phyloP scores from a whole-genome alignment of 2,113 vertebrate species.

The Plectropomus leopardus region DNA sequence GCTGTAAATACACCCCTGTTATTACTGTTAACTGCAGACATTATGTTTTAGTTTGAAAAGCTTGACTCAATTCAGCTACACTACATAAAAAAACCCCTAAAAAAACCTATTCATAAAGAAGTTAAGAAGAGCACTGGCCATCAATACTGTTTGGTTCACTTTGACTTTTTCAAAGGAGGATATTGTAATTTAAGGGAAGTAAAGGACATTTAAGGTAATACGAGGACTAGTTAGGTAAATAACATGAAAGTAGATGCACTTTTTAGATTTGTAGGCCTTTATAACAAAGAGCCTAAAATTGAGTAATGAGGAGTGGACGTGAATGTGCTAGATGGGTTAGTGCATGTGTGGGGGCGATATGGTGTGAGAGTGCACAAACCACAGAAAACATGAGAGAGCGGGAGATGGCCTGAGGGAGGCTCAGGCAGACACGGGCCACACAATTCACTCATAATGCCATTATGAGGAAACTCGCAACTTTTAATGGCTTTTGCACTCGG shows the following conservation, averaged over 20 bases:
- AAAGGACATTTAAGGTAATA: conserved; percentile 2
- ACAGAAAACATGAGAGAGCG: conserved; percentile 29
- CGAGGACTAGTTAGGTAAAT: conserved; percentile 18
- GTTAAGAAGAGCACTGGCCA: neutral
- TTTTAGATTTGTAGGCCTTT: neutral
- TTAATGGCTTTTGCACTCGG: conserved; percentile 81
- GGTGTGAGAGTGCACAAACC: conserved; percentile 7
- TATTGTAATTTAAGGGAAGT: neutral
- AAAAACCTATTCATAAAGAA: neutral
- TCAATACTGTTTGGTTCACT: neutral
- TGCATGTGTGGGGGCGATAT: neutral
- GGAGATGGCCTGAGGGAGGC: conserved; percentile 47
- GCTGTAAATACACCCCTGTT: too few species aligned
- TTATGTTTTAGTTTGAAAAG: too few species aligned
- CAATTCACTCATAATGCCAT: conserved; percentile 72
- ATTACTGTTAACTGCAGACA: too few species aligned
- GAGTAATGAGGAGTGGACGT: neutral
- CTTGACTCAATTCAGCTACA: neutral
- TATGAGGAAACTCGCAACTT: conserved; percentile 76
- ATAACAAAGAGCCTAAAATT: neutral
- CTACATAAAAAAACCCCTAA: neutral
- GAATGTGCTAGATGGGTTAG: neutral
- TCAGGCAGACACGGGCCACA: conserved; percentile 36
- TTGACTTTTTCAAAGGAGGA: neutral
- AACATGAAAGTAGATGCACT: neutral